A percentile compares a stretch with the other conserved stretches of the same genome.
phyloP scores from a whole-genome alignment of 1,140 invertebrate genomes.

The Neuroterus valhalla region DNA sequence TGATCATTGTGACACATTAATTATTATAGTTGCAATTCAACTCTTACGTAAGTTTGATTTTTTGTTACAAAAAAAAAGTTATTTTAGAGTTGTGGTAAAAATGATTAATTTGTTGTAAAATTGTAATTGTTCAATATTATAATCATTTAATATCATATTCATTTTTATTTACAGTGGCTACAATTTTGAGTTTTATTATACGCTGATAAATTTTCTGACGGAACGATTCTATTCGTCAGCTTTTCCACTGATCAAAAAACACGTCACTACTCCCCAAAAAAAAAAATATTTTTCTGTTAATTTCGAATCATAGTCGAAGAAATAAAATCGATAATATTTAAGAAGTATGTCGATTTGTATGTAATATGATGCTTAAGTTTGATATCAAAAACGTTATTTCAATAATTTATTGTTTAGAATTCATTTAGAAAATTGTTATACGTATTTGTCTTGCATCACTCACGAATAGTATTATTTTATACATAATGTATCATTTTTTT shows the following conservation, averaged over 20 bases:
- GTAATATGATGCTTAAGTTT: no score
- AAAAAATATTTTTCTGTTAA: no score
- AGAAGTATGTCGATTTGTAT: no score
- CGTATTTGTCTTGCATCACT: neutral
- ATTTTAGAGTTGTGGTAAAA: neutral
- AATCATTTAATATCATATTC: neutral
- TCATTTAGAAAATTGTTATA: neutral
- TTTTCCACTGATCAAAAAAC: no score
- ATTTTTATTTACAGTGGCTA: neutral
- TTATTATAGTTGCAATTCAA: conserved; percentile 63
- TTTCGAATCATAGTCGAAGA: no score
- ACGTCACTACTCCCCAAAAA: no score
- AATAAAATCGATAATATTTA: no score
- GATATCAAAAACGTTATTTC: no score
- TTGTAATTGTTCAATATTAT: neutral
- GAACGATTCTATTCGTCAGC: no score
- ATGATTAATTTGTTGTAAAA: neutral
- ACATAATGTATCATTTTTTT: conserved; percentile 9
- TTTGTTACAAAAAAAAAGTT: neutral
- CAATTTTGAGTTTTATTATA: conserved; percentile 8
- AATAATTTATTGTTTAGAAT: neutral
- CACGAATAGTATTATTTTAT: conserved; percentile 16
- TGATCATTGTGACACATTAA: conserved; percentile 63
- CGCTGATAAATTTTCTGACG: neutral
- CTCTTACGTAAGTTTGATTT: conserved; percentile 58